Conservation (phyloP, 64 coral and sea anemone genomes). For the Stichodactyla mertensii region DNA sequence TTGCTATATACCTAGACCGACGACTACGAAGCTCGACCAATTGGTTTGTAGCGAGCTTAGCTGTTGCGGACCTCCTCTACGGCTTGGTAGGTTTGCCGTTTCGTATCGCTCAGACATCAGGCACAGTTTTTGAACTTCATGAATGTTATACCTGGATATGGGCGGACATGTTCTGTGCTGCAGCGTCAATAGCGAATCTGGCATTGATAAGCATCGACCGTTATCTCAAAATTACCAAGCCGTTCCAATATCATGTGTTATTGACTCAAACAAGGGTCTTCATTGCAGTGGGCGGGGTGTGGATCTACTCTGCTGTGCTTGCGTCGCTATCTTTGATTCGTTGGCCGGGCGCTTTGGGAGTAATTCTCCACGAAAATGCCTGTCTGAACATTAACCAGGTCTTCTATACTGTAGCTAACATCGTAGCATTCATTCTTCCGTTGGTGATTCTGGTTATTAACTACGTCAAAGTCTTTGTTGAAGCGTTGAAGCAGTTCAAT, state of each 20-base stretch:
- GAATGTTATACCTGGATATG: constrained; percentile 63
- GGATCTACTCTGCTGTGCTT: constrained; percentile 59
- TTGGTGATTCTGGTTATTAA: constrained; percentile 53
- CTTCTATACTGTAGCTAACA: constrained; percentile 73
- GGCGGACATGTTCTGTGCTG: constrained; percentile 69
- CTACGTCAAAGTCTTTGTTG: constrained; percentile 56
- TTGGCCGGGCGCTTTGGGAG: constrained; percentile 26
- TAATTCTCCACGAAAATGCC: background rate
- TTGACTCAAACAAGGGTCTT: constrained; percentile 66
- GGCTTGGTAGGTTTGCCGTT: constrained; percentile 60
- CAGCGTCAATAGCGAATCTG: constrained; percentile 77
- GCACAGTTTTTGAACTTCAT: constrained; percentile 9
- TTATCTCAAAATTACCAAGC: constrained; percentile 88
- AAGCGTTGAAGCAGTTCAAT: constrained; percentile 75
- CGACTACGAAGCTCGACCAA: constrained; percentile 78
- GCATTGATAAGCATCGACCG: constrained; percentile 79
- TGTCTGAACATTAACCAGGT: constrained; percentile 55
- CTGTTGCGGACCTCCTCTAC: constrained; percentile 77
- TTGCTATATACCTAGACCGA: constrained; percentile 67
- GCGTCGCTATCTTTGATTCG: constrained; percentile 49
- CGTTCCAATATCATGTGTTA: constrained; percentile 68
- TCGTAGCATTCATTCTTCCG: constrained; percentile 62
- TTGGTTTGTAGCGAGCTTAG: constrained; percentile 82
- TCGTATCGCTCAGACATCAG: constrained; percentile 46
- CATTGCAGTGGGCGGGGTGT: constrained; percentile 55